These are phyloP conservation scores for Lacerta agilis DNA, from an alignment of 2,797 vertebrate species.

Conservation along the genomic window DNA sequence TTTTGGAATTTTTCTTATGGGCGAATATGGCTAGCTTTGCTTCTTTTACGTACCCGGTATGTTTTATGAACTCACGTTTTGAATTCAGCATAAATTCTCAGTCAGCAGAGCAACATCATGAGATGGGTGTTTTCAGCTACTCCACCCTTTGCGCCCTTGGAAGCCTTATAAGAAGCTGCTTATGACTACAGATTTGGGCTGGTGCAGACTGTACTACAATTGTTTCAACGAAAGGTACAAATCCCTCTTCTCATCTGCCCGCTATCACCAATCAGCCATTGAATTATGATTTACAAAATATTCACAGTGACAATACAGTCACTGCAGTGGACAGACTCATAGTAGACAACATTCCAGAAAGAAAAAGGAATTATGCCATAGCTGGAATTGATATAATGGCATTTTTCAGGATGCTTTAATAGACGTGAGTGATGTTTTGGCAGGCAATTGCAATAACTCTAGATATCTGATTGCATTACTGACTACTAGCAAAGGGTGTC, in stretches of 20 bases:
- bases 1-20: too few species aligned
- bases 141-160: too few species aligned
- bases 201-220: neutral
- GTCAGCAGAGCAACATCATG: neutral
- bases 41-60: neutral
- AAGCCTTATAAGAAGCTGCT: too few species aligned
- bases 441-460: conserved; percentile 72
- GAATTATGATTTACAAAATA: conserved; percentile 47
- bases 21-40: too few species aligned
- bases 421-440: conserved; percentile 79
- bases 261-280: conserved; percentile 25
- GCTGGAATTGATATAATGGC: conserved; percentile 81
- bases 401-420: conserved; percentile 80
- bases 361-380: conserved; percentile 77
- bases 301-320: conserved; percentile 49
- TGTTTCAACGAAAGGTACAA: neutral
- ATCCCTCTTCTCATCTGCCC: neutral
- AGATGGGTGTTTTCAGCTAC: too few species aligned
- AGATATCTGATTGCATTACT: conserved; percentile 74
- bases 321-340: conserved; percentile 76
- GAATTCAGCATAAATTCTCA: neutral
- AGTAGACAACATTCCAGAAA: conserved; percentile 82
- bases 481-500: conserved; percentile 72
- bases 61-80: neutral
- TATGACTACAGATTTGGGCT: neutral